These are phyloP conservation scores for Megalopta genalis DNA, from an alignment of 1,140 invertebrate genomes.

Conservation along the genomic window DNA sequence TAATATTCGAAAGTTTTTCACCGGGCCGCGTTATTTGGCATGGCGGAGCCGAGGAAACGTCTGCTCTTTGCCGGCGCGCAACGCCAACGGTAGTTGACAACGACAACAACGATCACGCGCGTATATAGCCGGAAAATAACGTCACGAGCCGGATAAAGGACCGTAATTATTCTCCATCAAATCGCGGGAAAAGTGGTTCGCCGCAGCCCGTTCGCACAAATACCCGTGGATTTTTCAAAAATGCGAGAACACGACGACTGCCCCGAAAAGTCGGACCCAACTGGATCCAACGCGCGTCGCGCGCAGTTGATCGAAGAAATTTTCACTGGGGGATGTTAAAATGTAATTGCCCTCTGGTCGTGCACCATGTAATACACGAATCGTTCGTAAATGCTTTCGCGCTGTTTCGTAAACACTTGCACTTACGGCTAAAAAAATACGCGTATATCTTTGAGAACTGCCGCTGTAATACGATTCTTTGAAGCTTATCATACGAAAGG, in stretches of 20 bases:
- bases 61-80: slow-evolving; percentile 1
- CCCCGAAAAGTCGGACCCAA: slow-evolving; percentile 33
- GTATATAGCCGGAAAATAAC: neutral
- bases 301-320: no score
- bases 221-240: slow-evolving; percentile 1
- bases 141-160: neutral
- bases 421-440: no score
- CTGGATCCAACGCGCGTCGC: no score
- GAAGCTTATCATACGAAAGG: no score
- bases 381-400: no score
- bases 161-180: slow-evolving; percentile 9
- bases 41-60: neutral
- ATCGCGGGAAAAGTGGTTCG: neutral
- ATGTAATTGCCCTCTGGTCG: no score
- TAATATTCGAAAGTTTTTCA: slow-evolving; percentile 14
- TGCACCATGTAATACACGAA: no score
- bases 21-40: slow-evolving; percentile 15
- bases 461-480: no score
- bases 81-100: neutral
- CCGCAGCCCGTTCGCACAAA: neutral
- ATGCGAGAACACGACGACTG: neutral
- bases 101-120: neutral
- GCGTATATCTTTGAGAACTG: no score
- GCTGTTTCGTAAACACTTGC: no score
- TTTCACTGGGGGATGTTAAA: no score